A percentile compares a stretch with the other conserved stretches of the same genome.
phyloP scores from a whole-genome alignment of 1,140 invertebrate species.

The Nasonia giraulti region DNA sequence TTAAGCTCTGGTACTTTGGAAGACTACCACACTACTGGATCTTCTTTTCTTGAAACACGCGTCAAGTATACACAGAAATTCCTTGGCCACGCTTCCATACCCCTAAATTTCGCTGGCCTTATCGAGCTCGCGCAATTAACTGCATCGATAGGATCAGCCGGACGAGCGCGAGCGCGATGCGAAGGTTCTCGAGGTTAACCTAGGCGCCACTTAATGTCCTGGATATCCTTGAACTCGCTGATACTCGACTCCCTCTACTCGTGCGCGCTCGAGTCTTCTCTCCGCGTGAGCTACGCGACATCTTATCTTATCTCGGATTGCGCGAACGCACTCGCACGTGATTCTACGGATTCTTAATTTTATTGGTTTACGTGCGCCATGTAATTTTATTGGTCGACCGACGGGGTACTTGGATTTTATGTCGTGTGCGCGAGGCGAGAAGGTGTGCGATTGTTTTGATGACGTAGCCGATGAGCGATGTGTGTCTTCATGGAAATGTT shows the following conservation, averaged over 20 bases:
- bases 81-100: no score
- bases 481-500: not conserved
- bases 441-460: no score
- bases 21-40: no score
- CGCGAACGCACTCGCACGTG: not conserved
- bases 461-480: no score
- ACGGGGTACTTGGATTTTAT: no score
- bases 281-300: not conserved
- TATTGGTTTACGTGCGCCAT: not conserved
- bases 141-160: not conserved
- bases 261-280: no score
- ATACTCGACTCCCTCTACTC: not conserved
- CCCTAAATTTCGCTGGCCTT: no score
- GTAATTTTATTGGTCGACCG: not conserved
- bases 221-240: constrained; percentile 35
- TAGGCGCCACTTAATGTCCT: constrained; percentile 23
- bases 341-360: not conserved
- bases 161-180: not conserved
- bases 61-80: no score
- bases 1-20: no score
- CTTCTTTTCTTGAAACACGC: no score
- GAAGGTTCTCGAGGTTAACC: constrained; percentile 3
- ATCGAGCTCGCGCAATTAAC: not conserved
- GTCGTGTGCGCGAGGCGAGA: no score
- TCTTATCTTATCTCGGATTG: not conserved